Percentiles rank a stretch among this genome's conserved stretches.
These are phyloP conservation scores for Gymnocheta viridis DNA, from an alignment of 2,888 invertebrate genomes.

Conservation along the genomic window DNA sequence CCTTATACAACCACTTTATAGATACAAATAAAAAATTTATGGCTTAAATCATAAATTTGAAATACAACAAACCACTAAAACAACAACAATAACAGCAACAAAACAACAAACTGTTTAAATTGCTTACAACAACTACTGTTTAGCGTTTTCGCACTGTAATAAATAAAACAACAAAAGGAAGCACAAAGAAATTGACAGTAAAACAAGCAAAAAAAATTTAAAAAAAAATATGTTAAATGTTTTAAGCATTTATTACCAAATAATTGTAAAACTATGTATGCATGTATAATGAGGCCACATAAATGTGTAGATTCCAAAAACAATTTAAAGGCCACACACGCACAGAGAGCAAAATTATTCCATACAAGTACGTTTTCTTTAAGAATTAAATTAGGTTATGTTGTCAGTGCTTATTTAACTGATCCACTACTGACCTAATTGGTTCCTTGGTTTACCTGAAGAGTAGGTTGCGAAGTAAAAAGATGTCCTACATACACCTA, in stretches of 20 bases:
- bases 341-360: background rate
- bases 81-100: background rate
- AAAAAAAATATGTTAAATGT: slow-evolving; percentile 16
- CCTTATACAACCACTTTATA: slow-evolving; percentile 34
- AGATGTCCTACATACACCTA: no score
- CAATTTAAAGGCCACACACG: slow-evolving; percentile 3
- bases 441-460: no score
- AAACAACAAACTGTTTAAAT: slow-evolving; percentile 45
- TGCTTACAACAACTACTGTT: slow-evolving; percentile 46
- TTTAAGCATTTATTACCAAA: slow-evolving; percentile 25
- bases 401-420: no score
- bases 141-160: slow-evolving; percentile 36
- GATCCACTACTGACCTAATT: no score
- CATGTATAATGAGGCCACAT: slow-evolving; percentile 10
- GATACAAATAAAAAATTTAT: slow-evolving; percentile 54
- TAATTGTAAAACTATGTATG: slow-evolving; percentile 25
- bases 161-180: background rate
- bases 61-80: slow-evolving; percentile 26
- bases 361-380: no score
- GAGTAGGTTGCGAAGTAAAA: no score
- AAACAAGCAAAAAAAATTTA: background rate
- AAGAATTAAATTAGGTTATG: no score
- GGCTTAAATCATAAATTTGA: slow-evolving; percentile 56
- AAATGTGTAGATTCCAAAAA: background rate
- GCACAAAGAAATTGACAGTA: background rate